These are phyloP conservation scores for Rhynchomys soricoides DNA, from an alignment of 2,113 vertebrate genomes.

Conservation along the genomic window DNA sequence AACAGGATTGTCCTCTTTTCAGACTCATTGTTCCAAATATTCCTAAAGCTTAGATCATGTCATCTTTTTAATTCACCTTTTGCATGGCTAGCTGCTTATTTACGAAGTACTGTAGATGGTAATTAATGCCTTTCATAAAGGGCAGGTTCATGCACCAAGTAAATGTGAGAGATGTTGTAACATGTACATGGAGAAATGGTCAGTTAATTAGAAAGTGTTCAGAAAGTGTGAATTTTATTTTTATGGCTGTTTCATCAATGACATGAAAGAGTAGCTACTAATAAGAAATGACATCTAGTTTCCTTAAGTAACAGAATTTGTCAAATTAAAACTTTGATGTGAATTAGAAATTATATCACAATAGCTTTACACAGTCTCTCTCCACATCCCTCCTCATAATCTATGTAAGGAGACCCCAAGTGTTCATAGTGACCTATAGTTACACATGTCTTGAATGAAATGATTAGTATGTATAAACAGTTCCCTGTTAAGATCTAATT, in stretches of 20 bases:
- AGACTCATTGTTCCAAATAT: slow-evolving; percentile 83
- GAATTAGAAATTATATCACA: not conserved
- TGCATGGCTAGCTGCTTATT: slow-evolving; percentile 20
- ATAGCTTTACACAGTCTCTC: not conserved
- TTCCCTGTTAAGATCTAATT: not conserved
- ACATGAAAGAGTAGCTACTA: not conserved
- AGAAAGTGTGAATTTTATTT: not conserved
- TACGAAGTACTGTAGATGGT: slow-evolving; percentile 1
- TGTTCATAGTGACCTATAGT: not conserved
- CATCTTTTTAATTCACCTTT: slow-evolving; percentile 70
- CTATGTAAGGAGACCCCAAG: not conserved
- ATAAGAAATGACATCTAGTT: not conserved
- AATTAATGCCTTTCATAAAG: slow-evolving; percentile 36
- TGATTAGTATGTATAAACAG: not conserved
- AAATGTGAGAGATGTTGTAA: not conserved
- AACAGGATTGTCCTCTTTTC: slow-evolving; percentile 83
- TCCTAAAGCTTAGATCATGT: slow-evolving; percentile 75
- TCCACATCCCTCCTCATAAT: not conserved
- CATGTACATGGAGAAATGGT: not conserved
- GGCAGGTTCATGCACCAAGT: not conserved
- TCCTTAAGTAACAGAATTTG: not conserved
- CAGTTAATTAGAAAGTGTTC: slow-evolving; percentile 42
- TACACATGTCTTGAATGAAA: not conserved
- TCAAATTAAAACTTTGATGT: slow-evolving; percentile 18
- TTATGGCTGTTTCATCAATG: not conserved